Percentiles rank a stretch among this genome's conserved stretches.
phyloP scores from a whole-genome alignment of 2,888 invertebrate species.

The Tethea ocularis region DNA sequence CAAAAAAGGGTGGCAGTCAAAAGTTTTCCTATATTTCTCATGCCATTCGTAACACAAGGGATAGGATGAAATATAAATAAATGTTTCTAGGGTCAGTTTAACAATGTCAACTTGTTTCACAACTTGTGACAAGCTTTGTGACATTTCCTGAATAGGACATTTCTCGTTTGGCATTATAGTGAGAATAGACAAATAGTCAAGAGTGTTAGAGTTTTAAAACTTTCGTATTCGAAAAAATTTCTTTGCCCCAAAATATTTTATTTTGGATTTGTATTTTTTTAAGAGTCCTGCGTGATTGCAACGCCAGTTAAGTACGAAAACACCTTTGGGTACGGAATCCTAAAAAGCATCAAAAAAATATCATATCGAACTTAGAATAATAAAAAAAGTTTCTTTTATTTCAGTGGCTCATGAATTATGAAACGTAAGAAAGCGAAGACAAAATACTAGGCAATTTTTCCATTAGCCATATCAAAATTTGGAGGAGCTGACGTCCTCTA shows the following conservation, averaged over 20 bases:
- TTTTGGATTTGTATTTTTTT: too few species aligned
- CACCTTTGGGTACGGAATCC: too few species aligned
- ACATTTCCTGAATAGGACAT: not conserved
- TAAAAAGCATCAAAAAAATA: not conserved
- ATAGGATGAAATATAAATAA: constrained; percentile 1
- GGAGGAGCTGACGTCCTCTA: not conserved
- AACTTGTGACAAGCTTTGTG: not conserved
- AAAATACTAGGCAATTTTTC: not conserved
- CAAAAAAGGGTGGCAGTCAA: not conserved
- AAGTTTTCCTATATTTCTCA: not conserved
- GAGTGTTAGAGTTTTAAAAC: not conserved
- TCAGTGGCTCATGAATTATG: too few species aligned
- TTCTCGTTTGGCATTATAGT: not conserved
- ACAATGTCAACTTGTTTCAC: not conserved
- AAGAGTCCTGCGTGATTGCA: too few species aligned
- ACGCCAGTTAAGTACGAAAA: too few species aligned
- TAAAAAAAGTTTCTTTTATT: not conserved
- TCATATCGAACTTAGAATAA: not conserved
- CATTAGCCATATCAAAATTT: constrained; percentile 1
- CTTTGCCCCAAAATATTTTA: too few species aligned
- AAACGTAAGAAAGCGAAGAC: too few species aligned
- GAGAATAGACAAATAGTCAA: not conserved
- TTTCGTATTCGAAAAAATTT: not conserved
- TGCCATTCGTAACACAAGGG: not conserved
- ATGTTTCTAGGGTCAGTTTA: constrained; percentile 1